Base-by-base conservation (phyloP, 23 tunicate genomes). In the Trididemnum clinides region DNA sequence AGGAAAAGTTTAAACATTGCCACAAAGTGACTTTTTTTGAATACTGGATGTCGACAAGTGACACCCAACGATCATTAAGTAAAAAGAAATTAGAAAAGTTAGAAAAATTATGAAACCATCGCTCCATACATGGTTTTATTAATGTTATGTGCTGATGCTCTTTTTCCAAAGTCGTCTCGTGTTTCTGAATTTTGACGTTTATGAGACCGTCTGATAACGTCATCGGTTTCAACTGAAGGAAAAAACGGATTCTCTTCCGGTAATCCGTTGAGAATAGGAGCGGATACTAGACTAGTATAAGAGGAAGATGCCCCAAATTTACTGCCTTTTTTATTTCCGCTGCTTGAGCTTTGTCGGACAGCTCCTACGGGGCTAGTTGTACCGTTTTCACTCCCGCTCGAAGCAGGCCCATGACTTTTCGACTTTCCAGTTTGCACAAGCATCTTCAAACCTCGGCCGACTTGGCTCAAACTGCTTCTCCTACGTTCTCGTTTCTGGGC, bases 391-490 rank as follows among this genome's bases (percentile, higher is more conserved):
- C 72, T 63, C 6, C 18, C 25, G 25, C 57, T 37, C 32, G 91
- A 63, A 44, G 34, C 30, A 31, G 84, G 20, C 10, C 81, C 28
- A 75, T 69, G 77, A 29, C 37, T 58, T 39, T 89, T 89, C 2
- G 85, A 30, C 57, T 94, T 89, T 7, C 92, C 92, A 22, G 98
- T 84, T 20, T 85, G 85, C 33, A 94, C 98, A 33, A 94, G 54
- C 90, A 89, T 89, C 44, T 85, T 94, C 64, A 94, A 57, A 33
- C 98, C 89, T 33, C 80, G 89, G 2, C 86, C 74, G 1, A 94
- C 88, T 54, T 92, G 97, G 33, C 89, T 85, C 33, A 92, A 57
- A 73, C 97, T 92, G 69, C 97, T 92, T 34, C 97, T 85, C 23
- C 97, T 39, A 20, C 97, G 85, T 54, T 84, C 88, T 6, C 87